Evolutionary conservation across 2,113 vertebrate genomes (phyloP), one percentile per base, ranked within the genome.

Genomic region (Coturnix japonica): DNA sequence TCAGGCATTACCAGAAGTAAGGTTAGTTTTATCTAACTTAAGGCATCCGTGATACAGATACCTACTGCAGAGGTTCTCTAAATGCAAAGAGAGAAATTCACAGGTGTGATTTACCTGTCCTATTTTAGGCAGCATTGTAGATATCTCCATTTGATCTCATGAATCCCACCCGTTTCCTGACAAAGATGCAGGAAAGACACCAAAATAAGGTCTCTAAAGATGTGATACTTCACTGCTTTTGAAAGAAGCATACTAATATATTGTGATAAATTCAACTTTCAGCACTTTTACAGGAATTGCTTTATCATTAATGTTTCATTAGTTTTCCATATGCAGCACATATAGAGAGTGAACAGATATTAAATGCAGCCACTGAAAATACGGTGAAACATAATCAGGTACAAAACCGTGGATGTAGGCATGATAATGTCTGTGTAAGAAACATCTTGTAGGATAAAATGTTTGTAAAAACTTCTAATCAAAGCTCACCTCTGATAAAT

Each of bases 381-480:
- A n/a, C 6, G 10, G 16, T 43, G 28, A 94, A 85, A 81, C 11
- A 23, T 21, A 64, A 44, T 2, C 4, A 9, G 39, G 9, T 37
- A 46, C 9, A 23, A 70, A 87, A 73, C 11, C 25, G 35, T 28
- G n/a, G 26, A 4, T 61, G 44, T 25, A 15, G 26, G 22, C 39
- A 66, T 64, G 14, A 6, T 49, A 79, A 54, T 0, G 6, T 67
- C 43, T 81, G 37, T 5, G 28, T 69, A 15, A 47, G 51, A 87
- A 94, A 90, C 21, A 81, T 56, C n/a, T 81, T 64, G 13, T 30
- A 28, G 54, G 67, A 88, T 30, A 80, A 88, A 72, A 72, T 75
- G 1, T 86, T 96, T 93, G 56, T 15, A n/a, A 79, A 94, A 76
- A 37, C 23, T 85, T 87, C 70, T 84, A 73, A 93, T 95, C 20